phyloP scores from a whole-genome alignment of 1,140 invertebrate species.

The Nasonia giraulti region DNA sequence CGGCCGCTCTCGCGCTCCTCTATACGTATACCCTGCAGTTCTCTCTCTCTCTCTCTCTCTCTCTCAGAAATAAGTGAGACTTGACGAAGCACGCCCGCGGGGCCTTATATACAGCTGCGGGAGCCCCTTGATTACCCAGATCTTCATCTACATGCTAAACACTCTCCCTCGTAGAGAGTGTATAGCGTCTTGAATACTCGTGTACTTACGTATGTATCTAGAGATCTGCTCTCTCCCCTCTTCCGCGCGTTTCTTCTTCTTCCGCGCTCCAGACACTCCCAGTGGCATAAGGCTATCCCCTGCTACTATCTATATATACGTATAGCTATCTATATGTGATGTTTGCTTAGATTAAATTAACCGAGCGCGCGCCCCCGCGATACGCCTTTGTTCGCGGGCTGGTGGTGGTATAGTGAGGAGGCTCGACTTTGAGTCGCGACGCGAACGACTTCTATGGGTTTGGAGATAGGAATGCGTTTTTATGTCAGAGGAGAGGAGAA shows the following conservation, averaged over 20 bases:
- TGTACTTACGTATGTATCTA: slow-evolving; percentile 70
- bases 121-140: slow-evolving; percentile 68
- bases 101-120: slow-evolving; percentile 48
- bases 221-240: slow-evolving; percentile 54
- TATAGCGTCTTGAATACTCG: slow-evolving; percentile 63
- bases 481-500: not conserved
- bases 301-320: slow-evolving; percentile 55
- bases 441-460: not conserved
- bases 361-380: slow-evolving; percentile 56
- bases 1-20: not conserved
- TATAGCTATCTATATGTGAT: slow-evolving; percentile 62
- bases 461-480: not conserved
- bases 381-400: slow-evolving; percentile 56
- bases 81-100: slow-evolving; percentile 68
- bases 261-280: not conserved
- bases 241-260: slow-evolving; percentile 31
- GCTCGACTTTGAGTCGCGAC: not conserved
- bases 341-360: slow-evolving; percentile 71
- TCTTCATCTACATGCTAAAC: slow-evolving; percentile 73
- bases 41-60: not conserved
- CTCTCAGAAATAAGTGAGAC: slow-evolving; percentile 64
- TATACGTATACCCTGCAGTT: no score
- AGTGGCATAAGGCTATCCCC: slow-evolving; percentile 25
- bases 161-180: slow-evolving; percentile 47
- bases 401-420: not conserved